Evolutionary conservation across 2,797 vertebrate genomes (phyloP).

Genomic region (Periparus ater): DNA sequence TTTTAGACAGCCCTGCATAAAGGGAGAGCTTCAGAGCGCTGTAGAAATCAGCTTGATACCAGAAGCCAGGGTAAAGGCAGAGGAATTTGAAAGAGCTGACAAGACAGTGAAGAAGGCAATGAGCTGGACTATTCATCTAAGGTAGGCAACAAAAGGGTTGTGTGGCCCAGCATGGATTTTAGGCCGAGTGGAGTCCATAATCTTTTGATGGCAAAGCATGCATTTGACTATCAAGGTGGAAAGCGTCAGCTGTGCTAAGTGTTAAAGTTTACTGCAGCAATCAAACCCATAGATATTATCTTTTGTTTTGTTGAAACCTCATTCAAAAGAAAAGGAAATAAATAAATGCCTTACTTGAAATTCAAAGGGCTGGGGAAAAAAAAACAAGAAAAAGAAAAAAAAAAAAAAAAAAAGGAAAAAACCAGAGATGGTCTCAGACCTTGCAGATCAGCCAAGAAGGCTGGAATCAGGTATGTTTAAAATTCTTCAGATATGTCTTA

Average conservation of each 20-base stretch:
- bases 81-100: neutral
- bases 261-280: neutral
- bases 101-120: neutral
- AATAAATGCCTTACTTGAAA: conserved; percentile 69
- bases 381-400: neutral
- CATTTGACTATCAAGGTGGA: neutral
- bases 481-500: conserved; percentile 52
- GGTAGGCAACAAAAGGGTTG: neutral
- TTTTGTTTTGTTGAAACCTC: conserved; percentile 17
- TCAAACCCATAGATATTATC: neutral
- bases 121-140: neutral
- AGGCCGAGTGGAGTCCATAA: neutral
- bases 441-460: conserved; percentile 1
- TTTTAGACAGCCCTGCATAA: neutral
- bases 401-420: neutral
- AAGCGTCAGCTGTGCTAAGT: neutral
- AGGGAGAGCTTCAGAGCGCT: neutral
- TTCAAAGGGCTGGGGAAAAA: conserved; percentile 53
- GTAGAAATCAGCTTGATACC: neutral
- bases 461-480: conserved; percentile 38
- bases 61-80: neutral
- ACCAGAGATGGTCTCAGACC: neutral
- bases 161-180: neutral
- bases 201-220: neutral
- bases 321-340: neutral